phyloP scores from a whole-genome alignment of 2,888 invertebrate genomes.

The Troides oblongomaculatus region DNA sequence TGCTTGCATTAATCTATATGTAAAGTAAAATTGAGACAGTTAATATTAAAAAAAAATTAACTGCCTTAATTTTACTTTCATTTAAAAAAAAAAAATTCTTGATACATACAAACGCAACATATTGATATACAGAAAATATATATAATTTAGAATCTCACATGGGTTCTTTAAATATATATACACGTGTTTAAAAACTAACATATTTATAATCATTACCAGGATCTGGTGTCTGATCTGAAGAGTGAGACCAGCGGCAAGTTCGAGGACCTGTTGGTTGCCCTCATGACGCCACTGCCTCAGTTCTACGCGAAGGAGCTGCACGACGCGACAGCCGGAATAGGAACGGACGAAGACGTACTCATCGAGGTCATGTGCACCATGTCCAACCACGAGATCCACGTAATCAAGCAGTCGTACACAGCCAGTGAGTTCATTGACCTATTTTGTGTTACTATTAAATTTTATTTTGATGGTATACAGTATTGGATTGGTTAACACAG shows the following conservation, averaged over 20 bases:
- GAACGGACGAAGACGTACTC: conserved; percentile 91
- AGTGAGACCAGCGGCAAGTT: conserved; percentile 94
- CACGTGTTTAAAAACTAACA: background rate
- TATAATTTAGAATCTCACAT: no score
- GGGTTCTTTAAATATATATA: background rate
- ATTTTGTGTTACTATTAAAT: no score
- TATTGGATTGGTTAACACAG: no score
- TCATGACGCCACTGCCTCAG: conserved; percentile 92
- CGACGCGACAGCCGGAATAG: conserved; percentile 90
- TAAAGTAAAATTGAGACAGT: no score
- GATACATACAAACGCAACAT: no score
- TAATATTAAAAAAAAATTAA: no score
- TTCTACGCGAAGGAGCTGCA: conserved; percentile 91
- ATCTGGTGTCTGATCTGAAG: conserved; percentile 90
- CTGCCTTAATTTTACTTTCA: no score
- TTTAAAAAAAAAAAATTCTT: no score
- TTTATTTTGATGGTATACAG: no score
- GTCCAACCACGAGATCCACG: conserved; percentile 90
- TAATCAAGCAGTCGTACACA: conserved; percentile 88
- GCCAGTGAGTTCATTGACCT: conserved; percentile 80
- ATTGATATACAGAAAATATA: no score
- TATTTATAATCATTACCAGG: conserved; percentile 60
- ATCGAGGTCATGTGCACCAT: conserved; percentile 94
- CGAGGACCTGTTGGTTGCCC: conserved; percentile 88
- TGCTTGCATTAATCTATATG: no score